phyloP scores from a whole-genome alignment of 2,888 invertebrate genomes.

The Augochlorella aurata region DNA sequence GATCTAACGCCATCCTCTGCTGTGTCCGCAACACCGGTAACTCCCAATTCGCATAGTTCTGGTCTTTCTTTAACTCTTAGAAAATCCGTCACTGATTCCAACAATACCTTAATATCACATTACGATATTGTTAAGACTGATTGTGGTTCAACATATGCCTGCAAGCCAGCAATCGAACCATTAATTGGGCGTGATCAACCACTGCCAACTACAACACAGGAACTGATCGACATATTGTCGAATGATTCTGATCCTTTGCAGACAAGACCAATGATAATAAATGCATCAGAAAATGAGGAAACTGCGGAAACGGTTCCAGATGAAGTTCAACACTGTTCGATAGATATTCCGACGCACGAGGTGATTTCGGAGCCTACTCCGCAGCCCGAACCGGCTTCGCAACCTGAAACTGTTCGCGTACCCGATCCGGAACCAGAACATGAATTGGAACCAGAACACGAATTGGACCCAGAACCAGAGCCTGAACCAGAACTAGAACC shows the following conservation, averaged over 20 bases:
- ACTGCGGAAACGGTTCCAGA: constrained; percentile 58
- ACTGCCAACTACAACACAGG: constrained; percentile 79
- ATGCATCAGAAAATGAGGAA: constrained; percentile 48
- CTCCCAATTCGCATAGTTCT: constrained; percentile 68
- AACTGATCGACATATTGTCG: constrained; percentile 79
- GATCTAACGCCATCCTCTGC: constrained; percentile 65
- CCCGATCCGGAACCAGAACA: constrained; percentile 28
- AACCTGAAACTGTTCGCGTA: constrained; percentile 60
- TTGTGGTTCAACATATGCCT: constrained; percentile 72
- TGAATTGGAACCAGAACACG: constrained; percentile 68
- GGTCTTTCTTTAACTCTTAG: constrained; percentile 78
- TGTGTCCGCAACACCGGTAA: constrained; percentile 63
- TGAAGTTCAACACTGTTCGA: constrained; percentile 74
- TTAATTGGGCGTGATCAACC: constrained; percentile 76
- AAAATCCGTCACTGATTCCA: constrained; percentile 79
- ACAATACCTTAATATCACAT: constrained; percentile 79
- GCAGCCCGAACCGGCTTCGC: constrained; percentile 35
- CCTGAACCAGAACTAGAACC: constrained; percentile 26
- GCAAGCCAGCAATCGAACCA: constrained; percentile 73
- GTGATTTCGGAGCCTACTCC: constrained; percentile 42
- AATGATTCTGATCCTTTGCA: constrained; percentile 73
- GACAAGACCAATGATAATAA: constrained; percentile 62
- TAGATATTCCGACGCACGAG: constrained; percentile 69
- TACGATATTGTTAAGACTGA: constrained; percentile 81
- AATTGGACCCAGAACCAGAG: constrained; percentile 36